Evolutionary conservation across 1,140 invertebrate genomes (phyloP), one percentile per base, ranked within the genome.

Genomic region (Riptortus pedestris): DNA sequence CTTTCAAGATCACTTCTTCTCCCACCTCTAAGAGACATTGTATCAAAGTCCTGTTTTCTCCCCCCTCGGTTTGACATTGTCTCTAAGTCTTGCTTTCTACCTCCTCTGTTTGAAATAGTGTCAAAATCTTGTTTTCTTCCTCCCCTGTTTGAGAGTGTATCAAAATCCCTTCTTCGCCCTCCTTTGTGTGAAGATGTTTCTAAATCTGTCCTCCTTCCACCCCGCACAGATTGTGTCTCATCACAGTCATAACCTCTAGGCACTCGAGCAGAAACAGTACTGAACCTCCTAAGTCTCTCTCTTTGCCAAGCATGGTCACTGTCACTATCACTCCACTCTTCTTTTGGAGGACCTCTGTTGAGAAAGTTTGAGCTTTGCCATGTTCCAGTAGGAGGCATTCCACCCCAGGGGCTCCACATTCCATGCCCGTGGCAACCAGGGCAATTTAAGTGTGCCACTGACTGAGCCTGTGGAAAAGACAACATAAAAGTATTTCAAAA

Each of bases 391-490:
- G 62, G 26, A 29, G 22, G 27, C 29, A 51, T 64, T 22, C 18
- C 66, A 11, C 16, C 47, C 61, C 59, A 45, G 55, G 28, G 57
- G 12, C 33, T 51, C 18, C 65, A 20, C 14, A 58, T 69, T 12
- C 71, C 71, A 66, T 80, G 80, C 58, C 77, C 77, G 28, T 77
- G 77, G 38, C 81, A 81, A 72, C 73, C 78, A 66, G 75, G 77
- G 71, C 78, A 83, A 67, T 81, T 80, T 1, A 85, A 70, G 24
- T 85, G 84, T 0, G 84, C 84, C 78, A 86, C 80, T 0, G 85
- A 87, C 69, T 86, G 84, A 0, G 84, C 82, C 84, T 87, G 69
- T 9, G 72, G 73, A 27, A 51, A 31, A 31, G n/a, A n/a, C n/a
- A n/a, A n/a, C n/a, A 60, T 27, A 33, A 60, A 11, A 63, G 18